Evolutionary conservation across 2,888 invertebrate genomes (phyloP), one percentile per base, ranked within the genome.

Genomic region (Parnassius mnemosyne): DNA sequence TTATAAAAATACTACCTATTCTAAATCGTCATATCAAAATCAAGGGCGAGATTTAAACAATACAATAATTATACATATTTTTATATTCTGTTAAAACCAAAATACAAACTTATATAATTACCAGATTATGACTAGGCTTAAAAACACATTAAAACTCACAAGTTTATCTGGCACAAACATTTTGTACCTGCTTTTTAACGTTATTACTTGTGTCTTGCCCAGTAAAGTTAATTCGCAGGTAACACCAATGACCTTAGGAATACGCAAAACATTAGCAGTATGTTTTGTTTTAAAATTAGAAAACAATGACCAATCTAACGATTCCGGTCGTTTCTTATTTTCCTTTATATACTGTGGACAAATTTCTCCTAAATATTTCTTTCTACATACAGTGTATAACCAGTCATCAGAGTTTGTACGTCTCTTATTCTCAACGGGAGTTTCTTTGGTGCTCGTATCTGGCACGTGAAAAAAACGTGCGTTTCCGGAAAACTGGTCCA

Each of bases 331-430:
- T 42, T 69, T 74, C 46, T 71, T 74, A 10, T 57, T 72, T 10
- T 64, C 67, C 2, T 60, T 41, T 9, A 69, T 34, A 16, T 67
- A 62, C 3, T 74, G 60, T 1, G 63, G 57, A 52, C 69, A 69
- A 1, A 70, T 53, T 44, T 74, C 66, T 9, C 74, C 62, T n/a
- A 81, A 57, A 53, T 71, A 66, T 50, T 79, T 69, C 66, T 77
- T 82, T 55, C 88, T 76, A 47, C 76, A 73, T 0, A 74, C 68
- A 0, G 80, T 83, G 60, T 83, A 84, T 10, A 89, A 41, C 79
- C 80, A 83, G 62, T 87, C 89, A 53, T 89, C 89, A 0, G 89
- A 90, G 52, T 85, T 83, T 0, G 85, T 78, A 3, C 89, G 78
- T 56, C 62, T 72, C 64, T 84, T 86, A 12, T 57, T 65, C 12